Evolutionary conservation across 1,140 invertebrate species (phyloP).

Genomic region (Zaprionus inermis): DNA sequence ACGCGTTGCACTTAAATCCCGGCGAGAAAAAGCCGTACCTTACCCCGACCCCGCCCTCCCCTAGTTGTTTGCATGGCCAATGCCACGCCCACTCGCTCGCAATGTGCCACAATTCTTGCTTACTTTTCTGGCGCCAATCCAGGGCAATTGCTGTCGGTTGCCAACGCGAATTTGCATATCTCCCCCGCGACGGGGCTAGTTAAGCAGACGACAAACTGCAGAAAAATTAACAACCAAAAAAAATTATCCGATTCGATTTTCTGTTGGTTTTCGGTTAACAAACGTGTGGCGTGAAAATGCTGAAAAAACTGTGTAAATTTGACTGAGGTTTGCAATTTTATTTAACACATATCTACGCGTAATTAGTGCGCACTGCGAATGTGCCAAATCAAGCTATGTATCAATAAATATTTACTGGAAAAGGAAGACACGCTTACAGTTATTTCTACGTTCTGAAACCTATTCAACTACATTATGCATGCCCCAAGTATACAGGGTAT

Average conservation of each 20-base stretch:
- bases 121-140: constrained; percentile 47
- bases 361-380: background rate
- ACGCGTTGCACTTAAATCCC: constrained; percentile 46
- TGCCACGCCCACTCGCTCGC: background rate
- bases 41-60: background rate
- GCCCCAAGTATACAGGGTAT: background rate
- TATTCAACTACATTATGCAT: background rate
- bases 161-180: constrained; percentile 42
- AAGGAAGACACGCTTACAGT: background rate
- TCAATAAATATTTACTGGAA: background rate
- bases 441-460: background rate
- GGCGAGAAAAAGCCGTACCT: constrained; percentile 25
- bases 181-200: constrained; percentile 20
- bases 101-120: constrained; percentile 53
- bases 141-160: constrained; percentile 42
- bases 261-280: background rate
- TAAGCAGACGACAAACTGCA: constrained; percentile 23
- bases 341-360: background rate
- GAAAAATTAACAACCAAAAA: background rate
- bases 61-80: background rate
- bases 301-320: background rate
- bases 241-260: background rate
- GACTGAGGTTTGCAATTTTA: background rate
- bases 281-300: background rate
- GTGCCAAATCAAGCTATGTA: background rate